Base-by-base conservation (phyloP, 2,113 vertebrate genomes). In the Ascaphus truei region DNA sequence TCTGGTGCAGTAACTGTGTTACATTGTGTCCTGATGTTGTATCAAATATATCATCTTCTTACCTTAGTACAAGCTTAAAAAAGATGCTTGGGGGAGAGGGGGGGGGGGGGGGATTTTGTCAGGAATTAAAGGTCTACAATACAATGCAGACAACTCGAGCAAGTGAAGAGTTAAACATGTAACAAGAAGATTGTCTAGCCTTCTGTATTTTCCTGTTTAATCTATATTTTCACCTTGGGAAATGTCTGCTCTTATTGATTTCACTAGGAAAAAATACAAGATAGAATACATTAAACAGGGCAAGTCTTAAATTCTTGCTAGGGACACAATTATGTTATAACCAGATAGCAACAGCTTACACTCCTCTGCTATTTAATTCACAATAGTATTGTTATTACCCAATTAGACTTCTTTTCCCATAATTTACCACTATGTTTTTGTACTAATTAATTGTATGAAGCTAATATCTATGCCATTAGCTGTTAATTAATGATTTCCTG, bases 181-280 rank as follows among this genome's bases (percentile, higher is more conserved):
- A 51, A 50, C 45, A 30, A 59, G 51, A 39, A 29, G 55, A 68
- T 68, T 50, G 30, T 34, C 31, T 69, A 36, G 45, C 43, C 56
- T 57, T 57, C 53, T 52, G 66, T 60, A 45, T 60, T 48, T 69
- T 50, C 56, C 41, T 39, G 23, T 60, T 69, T 39, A 69, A 69
- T 69, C 66, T 60, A 69, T 69, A 69, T 51, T 50, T 69, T 69
- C 66, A 60, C 66, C 66, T 69, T 69, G 66, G 66, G 66, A 69
- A 69, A 69, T 69, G 66, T 69, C 56, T 69, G 66, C 66, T 69
- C 33, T 33, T 69, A 69, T 69, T 69, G 66, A 69, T 69, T 60
- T 51, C 57, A 59, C 45, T 37, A 37, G 33, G 23, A 59, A 36
- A 68, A 51, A 25, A 45, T 43, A 58, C 39, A 68, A 47, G 41